Conservation (phyloP, 2,113 vertebrate species). For the Numenius arquata region DNA sequence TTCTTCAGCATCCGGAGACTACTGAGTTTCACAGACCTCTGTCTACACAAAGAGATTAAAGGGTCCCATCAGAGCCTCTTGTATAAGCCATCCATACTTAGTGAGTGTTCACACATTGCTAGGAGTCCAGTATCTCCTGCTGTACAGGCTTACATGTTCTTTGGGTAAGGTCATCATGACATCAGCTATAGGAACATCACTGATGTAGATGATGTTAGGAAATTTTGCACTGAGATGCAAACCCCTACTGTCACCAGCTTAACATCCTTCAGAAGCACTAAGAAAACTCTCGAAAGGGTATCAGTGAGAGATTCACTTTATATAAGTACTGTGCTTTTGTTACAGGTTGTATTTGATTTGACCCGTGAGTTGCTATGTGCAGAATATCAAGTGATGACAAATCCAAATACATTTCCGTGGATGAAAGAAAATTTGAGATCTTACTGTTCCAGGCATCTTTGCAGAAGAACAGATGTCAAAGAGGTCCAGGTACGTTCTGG, state of each 20-base stretch:
- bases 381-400: neutral
- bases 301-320: neutral
- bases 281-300: neutral
- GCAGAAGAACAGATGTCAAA: neutral
- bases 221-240: neutral
- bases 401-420: neutral
- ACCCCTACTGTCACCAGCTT: neutral
- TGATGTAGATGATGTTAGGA: too few relatives aligned
- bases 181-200: neutral
- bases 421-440: neutral
- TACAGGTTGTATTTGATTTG: slow-evolving; percentile 70
- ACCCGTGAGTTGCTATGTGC: slow-evolving; percentile 56
- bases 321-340: neutral
- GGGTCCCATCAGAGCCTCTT: neutral
- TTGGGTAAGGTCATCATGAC: neutral
- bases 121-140: neutral
- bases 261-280: neutral
- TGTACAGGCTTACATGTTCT: neutral
- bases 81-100: neutral
- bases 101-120: neutral
- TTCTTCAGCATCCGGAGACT: neutral
- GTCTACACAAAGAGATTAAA: neutral
- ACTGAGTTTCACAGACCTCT: neutral
- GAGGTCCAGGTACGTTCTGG: slow-evolving; percentile 63
- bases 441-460: neutral